phyloP scores from a whole-genome alignment of 2,888 invertebrate genomes.

The Pandemis heparana region DNA sequence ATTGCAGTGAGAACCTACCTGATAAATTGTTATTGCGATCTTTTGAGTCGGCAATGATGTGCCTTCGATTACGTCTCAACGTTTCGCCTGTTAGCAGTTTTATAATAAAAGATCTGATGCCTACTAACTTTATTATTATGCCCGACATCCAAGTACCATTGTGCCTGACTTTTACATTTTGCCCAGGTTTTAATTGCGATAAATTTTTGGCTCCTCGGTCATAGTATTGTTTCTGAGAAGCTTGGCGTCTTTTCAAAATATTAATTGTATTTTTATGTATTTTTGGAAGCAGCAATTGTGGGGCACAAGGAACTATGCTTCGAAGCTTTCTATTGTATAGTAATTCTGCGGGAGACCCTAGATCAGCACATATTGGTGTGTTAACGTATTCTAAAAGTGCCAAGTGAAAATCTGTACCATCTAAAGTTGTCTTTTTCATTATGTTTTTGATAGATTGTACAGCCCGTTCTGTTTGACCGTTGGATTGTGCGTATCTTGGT shows the following conservation, averaged over 20 bases:
- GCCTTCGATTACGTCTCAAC: conserved; percentile 10
- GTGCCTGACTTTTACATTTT: conserved; percentile 5
- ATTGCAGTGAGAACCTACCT: background rate
- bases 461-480: conserved; percentile 34
- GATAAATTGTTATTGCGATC: background rate
- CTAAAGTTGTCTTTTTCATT: background rate
- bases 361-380: background rate
- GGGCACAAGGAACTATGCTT: conserved; percentile 13
- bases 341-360: conserved; percentile 13
- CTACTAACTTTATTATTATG: background rate
- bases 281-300: conserved; percentile 4
- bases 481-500: no score
- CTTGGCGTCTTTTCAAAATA: background rate
- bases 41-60: conserved; percentile 17
- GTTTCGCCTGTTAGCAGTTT: conserved; percentile 2
- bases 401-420: no score
- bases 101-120: conserved; percentile 4
- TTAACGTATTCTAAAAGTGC: no score
- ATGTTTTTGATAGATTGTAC: conserved; percentile 32
- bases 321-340: conserved; percentile 14
- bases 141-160: conserved; percentile 1
- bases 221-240: conserved; percentile 1
- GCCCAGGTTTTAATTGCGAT: background rate
- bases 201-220: conserved; percentile 4
- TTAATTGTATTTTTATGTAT: background rate